A percentile compares a stretch with the other conserved stretches of the same genome.
These are phyloP conservation scores for Agrochola circellaris DNA, from an alignment of 2,888 invertebrate species.

Conservation along the genomic window DNA sequence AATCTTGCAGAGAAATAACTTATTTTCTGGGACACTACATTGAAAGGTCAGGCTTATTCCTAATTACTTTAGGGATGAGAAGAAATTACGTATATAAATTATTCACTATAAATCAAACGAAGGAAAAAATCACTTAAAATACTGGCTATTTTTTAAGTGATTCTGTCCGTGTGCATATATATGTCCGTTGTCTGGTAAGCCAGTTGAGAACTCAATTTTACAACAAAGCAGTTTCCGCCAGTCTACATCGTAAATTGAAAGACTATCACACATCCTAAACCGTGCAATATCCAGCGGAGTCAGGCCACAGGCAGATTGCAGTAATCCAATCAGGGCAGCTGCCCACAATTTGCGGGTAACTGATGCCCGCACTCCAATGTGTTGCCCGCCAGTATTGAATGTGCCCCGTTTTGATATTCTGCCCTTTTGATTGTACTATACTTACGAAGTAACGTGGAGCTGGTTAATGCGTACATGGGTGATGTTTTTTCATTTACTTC, in stretches of 20 bases:
- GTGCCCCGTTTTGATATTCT: conserved; percentile 48
- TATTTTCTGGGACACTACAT: background rate
- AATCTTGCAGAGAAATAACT: background rate
- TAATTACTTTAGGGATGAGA: background rate
- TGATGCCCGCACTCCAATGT: conserved; percentile 52
- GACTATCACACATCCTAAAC: conserved; percentile 37
- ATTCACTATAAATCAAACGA: too few species aligned
- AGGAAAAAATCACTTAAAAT: background rate
- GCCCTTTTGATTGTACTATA: conserved; percentile 27
- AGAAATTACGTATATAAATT: background rate
- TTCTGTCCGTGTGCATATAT: too few species aligned
- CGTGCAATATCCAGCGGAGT: conserved; percentile 43
- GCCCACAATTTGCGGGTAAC: conserved; percentile 71
- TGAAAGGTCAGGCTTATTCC: background rate
- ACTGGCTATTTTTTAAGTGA: background rate
- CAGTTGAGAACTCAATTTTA: background rate
- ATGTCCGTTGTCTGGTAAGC: background rate
- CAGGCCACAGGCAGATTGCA: conserved; percentile 51
- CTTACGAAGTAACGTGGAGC: background rate
- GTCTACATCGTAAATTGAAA: conserved; percentile 46
- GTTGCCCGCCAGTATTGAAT: conserved; percentile 27
- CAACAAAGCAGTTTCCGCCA: conserved; percentile 5
- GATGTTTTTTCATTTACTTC: background rate
- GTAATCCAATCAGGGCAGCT: conserved; percentile 73
- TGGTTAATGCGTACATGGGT: background rate